These are phyloP conservation scores for Ancistrus triradiatus DNA, from an alignment of 2,113 vertebrate genomes.

Conservation along the genomic window DNA sequence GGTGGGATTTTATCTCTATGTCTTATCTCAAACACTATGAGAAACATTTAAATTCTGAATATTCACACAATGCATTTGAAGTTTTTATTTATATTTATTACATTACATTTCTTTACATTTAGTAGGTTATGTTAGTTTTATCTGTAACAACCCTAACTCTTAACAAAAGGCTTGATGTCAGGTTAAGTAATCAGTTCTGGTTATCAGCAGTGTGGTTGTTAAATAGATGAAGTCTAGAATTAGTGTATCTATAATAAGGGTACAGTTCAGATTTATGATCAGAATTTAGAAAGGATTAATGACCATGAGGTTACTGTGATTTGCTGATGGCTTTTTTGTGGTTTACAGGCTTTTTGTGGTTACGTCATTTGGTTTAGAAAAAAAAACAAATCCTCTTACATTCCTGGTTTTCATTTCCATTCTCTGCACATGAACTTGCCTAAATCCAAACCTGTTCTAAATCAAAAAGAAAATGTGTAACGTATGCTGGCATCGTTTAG, in stretches of 20 bases:
- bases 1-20: no score
- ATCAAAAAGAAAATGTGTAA: not conserved
- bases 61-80: no score
- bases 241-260: conserved; percentile 7
- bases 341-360: conserved; percentile 19
- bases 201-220: not conserved
- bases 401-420: conserved; percentile 30
- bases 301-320: conserved; percentile 19
- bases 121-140: no score
- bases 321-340: conserved; percentile 16
- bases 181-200: conserved; percentile 27
- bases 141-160: no score
- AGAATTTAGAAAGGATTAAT: conserved; percentile 21
- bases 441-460: conserved; percentile 34
- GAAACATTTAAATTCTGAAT: no score
- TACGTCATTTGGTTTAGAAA: conserved; percentile 26
- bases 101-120: no score
- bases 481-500: no score
- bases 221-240: conserved; percentile 1
- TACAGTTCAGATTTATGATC: not conserved
- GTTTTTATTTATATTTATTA: no score
- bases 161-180: conserved; percentile 28
- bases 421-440: conserved; percentile 28
- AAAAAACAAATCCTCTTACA: not conserved
- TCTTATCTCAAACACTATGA: no score